Percentiles rank a stretch among this genome's conserved stretches.
These are phyloP conservation scores for Zaprionus lineosus DNA, from an alignment of 2,888 invertebrate species.

Conservation along the genomic window DNA sequence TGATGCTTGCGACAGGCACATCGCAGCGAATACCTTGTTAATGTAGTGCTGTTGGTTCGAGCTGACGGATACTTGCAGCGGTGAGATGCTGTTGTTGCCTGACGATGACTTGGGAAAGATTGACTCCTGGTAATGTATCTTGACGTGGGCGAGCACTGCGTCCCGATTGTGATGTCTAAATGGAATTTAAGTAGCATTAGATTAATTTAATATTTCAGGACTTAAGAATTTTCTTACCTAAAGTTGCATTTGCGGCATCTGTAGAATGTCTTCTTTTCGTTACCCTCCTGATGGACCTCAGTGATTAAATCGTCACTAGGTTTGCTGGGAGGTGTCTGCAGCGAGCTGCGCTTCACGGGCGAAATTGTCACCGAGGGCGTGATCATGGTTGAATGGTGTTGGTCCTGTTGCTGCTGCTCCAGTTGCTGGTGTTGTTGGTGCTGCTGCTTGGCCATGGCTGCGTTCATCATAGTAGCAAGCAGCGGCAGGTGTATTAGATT, in stretches of 20 bases:
- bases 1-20: conserved; percentile 81
- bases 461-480: conserved; percentile 80
- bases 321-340: conserved; percentile 85
- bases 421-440: conserved; percentile 73
- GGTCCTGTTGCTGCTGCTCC: conserved; percentile 62
- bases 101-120: conserved; percentile 57
- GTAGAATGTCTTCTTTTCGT: conserved; percentile 89
- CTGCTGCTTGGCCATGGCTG: conserved; percentile 78
- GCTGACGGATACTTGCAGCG: conserved; percentile 79
- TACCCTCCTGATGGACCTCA: conserved; percentile 83
- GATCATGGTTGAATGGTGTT: conserved; percentile 72
- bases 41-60: conserved; percentile 76
- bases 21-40: conserved; percentile 82
- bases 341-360: conserved; percentile 75
- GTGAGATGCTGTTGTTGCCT: conserved; percentile 50
- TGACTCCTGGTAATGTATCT: conserved; percentile 85
- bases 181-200: not conserved
- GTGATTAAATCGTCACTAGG: conserved; percentile 85
- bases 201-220: not conserved
- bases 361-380: conserved; percentile 80
- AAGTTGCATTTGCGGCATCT: conserved; percentile 96
- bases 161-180: conserved; percentile 86
- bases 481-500: conserved; percentile 76
- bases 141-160: conserved; percentile 87
- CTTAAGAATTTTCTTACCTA: conserved; percentile 85